phyloP scores from a whole-genome alignment of 1,140 invertebrate genomes.

The Mylabris phalerata region DNA sequence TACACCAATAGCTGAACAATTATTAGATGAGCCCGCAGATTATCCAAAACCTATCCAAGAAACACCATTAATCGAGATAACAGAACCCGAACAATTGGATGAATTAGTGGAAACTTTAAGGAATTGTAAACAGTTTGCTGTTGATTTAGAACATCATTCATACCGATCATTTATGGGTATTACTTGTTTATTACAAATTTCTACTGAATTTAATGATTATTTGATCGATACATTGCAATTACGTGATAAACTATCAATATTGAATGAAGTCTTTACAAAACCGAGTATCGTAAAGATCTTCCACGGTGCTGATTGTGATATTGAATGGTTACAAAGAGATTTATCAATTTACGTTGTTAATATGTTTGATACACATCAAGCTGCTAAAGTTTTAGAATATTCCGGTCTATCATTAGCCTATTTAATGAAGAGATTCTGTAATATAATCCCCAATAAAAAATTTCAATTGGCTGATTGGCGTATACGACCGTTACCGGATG shows the following conservation, averaged over 20 bases:
- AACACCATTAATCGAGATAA: constrained; percentile 63
- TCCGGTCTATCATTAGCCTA: constrained; percentile 68
- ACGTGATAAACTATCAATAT: constrained; percentile 68
- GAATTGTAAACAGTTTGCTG: constrained; percentile 64
- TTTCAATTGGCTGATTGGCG: constrained; percentile 97
- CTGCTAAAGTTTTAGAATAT: constrained; percentile 69
- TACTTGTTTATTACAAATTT: constrained; percentile 94
- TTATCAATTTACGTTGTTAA: constrained; percentile 93
- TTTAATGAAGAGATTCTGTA: constrained; percentile 74
- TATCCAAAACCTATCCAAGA: constrained; percentile 49
- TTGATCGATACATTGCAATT: constrained; percentile 83
- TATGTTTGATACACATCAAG: constrained; percentile 94
- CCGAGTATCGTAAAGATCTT: constrained; percentile 90
- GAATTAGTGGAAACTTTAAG: constrained; percentile 60
- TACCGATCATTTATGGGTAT: constrained; percentile 77
- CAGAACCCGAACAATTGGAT: constrained; percentile 57
- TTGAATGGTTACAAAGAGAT: constrained; percentile 93
- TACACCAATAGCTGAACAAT: constrained; percentile 45
- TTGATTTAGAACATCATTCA: constrained; percentile 87
- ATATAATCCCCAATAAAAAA: constrained; percentile 76
- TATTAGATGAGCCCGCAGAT: constrained; percentile 42
- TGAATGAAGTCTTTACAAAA: constrained; percentile 92
- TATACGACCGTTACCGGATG: constrained; percentile 79
- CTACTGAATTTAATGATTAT: constrained; percentile 79
- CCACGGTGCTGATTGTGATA: constrained; percentile 85